Base-by-base conservation (phyloP, 2,113 vertebrate species). In the Brachionichthys hirsutus region DNA sequence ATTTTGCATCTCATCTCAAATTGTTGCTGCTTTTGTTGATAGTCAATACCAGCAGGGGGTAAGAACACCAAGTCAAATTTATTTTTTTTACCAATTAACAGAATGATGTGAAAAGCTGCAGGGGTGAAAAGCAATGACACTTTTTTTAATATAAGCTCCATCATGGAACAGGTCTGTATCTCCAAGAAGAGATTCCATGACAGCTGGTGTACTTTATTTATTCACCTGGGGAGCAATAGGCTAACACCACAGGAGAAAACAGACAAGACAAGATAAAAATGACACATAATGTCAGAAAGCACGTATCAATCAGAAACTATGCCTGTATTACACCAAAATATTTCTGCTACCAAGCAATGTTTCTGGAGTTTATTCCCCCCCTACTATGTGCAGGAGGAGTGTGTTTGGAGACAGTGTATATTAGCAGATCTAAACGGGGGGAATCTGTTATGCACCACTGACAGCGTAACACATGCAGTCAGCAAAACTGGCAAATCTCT, bases 401-500 rank as follows among this genome's bases (percentile, higher is more conserved):
- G 19, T 63, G 67, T 52, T 46, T 41, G 20, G 49, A 73, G 64
- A 66, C 75, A 69, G 65, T 67, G 54, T 79, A 66, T 78, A 74
- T 79, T 74, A 77, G 57, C 42, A 47, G 42, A 57, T 71, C 62
- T 67, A 69, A 79, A 78, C 62, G 54, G 69, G 69, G 64, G 60
- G 75, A 34, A 81, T 85, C 67, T 1, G 60, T 81, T 78, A 74
- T 83, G 80, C 75, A 64, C 75, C 56, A 38, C 69, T 62, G 72
- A 66, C 69, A 82, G 69, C 54, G 64, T 44, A 72, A 76, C 72
- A 77, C 66, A 59, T 64, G 62, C 56, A 74, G 77, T 85, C 83
- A 85, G 83, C 83, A 85, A 72, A 85, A 74, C 42, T 69, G 75
- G 53, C 54, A 63, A 67, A 76, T 82, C 61, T 77, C 74, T 78